phyloP scores from a whole-genome alignment of 2,113 vertebrate genomes.

The Leptobrachium ailaonicum region DNA sequence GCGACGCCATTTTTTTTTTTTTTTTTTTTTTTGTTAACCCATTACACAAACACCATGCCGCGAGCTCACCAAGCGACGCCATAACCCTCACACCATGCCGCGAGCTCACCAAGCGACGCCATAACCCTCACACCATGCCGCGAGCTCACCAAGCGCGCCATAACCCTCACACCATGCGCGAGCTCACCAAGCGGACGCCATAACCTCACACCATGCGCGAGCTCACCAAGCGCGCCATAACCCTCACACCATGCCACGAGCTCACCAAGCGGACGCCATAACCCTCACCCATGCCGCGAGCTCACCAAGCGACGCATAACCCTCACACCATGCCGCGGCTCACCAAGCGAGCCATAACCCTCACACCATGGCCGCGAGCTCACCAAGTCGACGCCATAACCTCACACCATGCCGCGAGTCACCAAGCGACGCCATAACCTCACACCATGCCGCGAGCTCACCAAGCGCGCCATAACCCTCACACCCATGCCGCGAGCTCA shows the following conservation, averaged over 20 bases:
- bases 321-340: too few species aligned
- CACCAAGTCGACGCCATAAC: not conserved
- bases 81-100: not conserved
- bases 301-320: not conserved
- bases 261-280: too few species aligned
- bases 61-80: not conserved
- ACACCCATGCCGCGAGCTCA: too few species aligned
- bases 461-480: not conserved
- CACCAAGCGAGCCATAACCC: too few species aligned
- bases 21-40: too few species aligned
- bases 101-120: too few species aligned
- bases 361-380: slow-evolving; percentile 1
- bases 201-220: slow-evolving; percentile 4
- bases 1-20: too few species aligned
- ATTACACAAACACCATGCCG: too few species aligned
- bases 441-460: slow-evolving; percentile 25
- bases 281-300: slow-evolving; percentile 27
- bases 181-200: too few species aligned
- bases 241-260: not conserved
- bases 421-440: too few species aligned
- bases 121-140: slow-evolving; percentile 11
- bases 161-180: not conserved
- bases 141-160: not conserved
- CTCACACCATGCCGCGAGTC: too few species aligned
- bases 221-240: not conserved